Conservation (phyloP, 2,113 vertebrate genomes). For the Burhinus bistriatus region DNA sequence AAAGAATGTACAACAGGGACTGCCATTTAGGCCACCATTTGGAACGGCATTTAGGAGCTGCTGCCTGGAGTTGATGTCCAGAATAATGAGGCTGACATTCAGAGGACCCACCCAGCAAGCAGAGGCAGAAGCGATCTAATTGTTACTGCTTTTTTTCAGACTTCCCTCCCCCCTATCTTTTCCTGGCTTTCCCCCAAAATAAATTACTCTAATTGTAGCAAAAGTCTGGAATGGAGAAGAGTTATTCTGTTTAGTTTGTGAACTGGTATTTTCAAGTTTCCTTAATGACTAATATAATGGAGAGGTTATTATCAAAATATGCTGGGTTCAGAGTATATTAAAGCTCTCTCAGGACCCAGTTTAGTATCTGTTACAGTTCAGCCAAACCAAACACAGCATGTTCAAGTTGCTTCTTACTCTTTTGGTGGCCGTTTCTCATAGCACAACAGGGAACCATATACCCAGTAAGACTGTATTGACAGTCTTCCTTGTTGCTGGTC, state of each 20-base stretch:
- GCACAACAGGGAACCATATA: not conserved
- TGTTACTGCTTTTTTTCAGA: conserved; percentile 23
- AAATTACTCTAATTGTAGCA: conserved; percentile 37
- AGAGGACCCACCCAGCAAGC: conserved; percentile 42
- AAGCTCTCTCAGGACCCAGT: not conserved
- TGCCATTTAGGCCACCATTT: conserved; percentile 47
- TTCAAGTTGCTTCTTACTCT: not conserved
- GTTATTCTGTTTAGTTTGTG: conserved; percentile 33
- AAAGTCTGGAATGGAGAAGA: conserved; percentile 11
- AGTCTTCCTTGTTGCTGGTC: not conserved
- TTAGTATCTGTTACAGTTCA: not conserved
- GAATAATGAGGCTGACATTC: conserved; percentile 55
- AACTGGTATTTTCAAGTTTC: conserved; percentile 61
- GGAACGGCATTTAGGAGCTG: not conserved
- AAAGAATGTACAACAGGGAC: conserved; percentile 50
- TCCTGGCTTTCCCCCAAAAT: conserved; percentile 21
- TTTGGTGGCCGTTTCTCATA: not conserved
- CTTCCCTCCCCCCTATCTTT: not conserved
- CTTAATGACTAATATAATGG: conserved; percentile 30
- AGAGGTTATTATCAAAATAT: conserved; percentile 45
- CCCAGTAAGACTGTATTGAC: not conserved
- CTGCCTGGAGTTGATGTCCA: conserved; percentile 21
- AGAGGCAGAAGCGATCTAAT: conserved; percentile 25
- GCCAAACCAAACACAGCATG: not conserved
- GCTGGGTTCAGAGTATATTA: not conserved